Evolutionary conservation across 2,113 vertebrate species (phyloP), one percentile per base, ranked within the genome.

Genomic region (Dipodomys ordii): DNA sequence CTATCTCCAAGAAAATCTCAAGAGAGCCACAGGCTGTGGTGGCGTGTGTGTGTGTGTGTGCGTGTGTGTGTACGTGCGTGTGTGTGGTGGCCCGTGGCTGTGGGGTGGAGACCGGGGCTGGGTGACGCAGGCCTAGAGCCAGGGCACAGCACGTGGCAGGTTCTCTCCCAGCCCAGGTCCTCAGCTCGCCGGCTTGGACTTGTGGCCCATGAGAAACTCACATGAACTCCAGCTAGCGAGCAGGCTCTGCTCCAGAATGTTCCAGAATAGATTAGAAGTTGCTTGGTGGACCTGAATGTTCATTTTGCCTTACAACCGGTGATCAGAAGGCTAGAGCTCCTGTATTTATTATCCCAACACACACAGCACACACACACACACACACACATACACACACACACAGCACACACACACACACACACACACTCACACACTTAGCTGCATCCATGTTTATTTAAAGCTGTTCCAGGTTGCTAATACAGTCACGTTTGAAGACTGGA

Each of bases 321-420:
- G 28, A 12, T 4, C 71, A 10, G 32, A 39, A 13, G 19, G 65
- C 8, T 8, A 0, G 3, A 16, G 6, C 2, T n/a, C n/a, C 53
- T 0, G 7, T 53, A 44, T 82, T 18, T 83, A 19, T 57, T 69
- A 28, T 10, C 19, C 4, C 25, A 65, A 2, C 8, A 32, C 4
- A 20, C 1, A 32, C 22, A 25, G 18, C 7, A 30, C 16, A 1
- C 13, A 39, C 35, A 39, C 35, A 39, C 35, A 39, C 35, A 4
- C 35, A 39, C 35, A 39, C 35, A 39, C 3, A 39, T 3, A 39
- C 35, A 39, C 35, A 57, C 53, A 13, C 53, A 6, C 19, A 57
- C 5, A 22, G n/a, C n/a, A n/a, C 35, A 4, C 35, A 3, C 35
- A 6, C 19, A 57, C 5, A 22, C 9, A 20, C 3, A 39, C 1